Percentiles rank a stretch among this genome's conserved stretches.
Conservation (phyloP, 1,140 invertebrate genomes). For the Conus betulinus region DNA sequence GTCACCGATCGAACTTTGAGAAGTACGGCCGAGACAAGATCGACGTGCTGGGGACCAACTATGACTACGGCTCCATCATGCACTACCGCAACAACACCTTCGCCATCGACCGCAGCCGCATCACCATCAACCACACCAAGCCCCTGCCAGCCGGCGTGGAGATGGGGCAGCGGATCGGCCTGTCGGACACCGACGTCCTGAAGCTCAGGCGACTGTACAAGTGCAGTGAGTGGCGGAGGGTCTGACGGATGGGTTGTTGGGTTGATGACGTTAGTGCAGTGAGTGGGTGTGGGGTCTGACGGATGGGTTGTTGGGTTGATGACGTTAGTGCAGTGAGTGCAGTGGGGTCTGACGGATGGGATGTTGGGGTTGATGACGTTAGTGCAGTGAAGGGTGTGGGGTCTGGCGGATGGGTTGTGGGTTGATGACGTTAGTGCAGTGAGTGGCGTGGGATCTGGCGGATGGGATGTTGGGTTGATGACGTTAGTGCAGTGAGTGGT, state of each 20-base stretch:
- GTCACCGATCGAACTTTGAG: conserved; percentile 45
- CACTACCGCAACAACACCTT: conserved; percentile 77
- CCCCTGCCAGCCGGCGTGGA: conserved; percentile 48
- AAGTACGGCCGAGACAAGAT: conserved; percentile 48
- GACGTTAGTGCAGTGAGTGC: too few relatives aligned
- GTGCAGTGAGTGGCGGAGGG: conserved; percentile 7
- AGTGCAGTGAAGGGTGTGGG: too few relatives aligned
- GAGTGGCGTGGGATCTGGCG: too few relatives aligned
- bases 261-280: too few relatives aligned
- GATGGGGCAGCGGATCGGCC: conserved; percentile 67
- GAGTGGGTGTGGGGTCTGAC: too few relatives aligned
- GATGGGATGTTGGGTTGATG: too few relatives aligned
- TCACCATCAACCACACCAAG: conserved; percentile 73
- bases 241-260: neutral
- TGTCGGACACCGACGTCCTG: conserved; percentile 65
- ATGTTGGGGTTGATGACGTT: too few relatives aligned
- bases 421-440: too few relatives aligned
- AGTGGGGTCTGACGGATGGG: too few relatives aligned
- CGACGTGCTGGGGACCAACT: conserved; percentile 56
- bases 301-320: too few relatives aligned
- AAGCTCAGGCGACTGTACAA: conserved; percentile 69
- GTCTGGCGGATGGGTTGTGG: too few relatives aligned
- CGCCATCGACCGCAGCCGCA: conserved; percentile 64
- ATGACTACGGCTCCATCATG: conserved; percentile 77
- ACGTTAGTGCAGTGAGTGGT: too few relatives aligned